Evolutionary conservation across 2,797 vertebrate species (phyloP).

Genomic region (Oreortyx pictus): DNA sequence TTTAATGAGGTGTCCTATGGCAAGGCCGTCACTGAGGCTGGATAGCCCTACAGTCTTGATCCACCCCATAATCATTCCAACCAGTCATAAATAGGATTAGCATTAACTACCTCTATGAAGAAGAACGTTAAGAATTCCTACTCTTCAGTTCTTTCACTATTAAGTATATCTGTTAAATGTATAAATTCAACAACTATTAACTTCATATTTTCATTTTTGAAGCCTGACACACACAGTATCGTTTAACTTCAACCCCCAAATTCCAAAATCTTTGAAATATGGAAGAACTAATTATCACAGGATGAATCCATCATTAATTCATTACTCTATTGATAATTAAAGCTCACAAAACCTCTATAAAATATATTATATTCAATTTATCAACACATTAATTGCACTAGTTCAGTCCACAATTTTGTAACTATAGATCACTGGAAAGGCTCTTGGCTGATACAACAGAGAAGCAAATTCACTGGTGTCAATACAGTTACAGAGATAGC

Average conservation of each 20-base stretch:
- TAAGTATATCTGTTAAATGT: not conserved
- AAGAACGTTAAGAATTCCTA: not conserved
- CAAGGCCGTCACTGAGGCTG: not conserved
- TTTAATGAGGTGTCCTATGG: too few relatives aligned
- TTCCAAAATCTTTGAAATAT: constrained; percentile 14
- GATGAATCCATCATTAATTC: constrained; percentile 9
- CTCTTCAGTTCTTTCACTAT: not conserved
- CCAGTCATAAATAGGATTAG: fast-evolving
- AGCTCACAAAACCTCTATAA: constrained; percentile 7
- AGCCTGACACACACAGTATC: not conserved
- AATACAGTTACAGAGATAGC: not conserved
- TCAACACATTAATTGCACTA: constrained; percentile 22
- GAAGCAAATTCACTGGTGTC: not conserved
- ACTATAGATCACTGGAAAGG: not conserved
- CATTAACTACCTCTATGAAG: not conserved
- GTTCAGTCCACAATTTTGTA: constrained; percentile 14
- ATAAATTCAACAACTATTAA: not conserved
- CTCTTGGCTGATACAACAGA: not conserved
- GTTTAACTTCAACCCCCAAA: not conserved
- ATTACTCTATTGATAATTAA: constrained; percentile 48
- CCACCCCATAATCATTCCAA: not conserved
- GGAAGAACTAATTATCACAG: constrained; percentile 23
- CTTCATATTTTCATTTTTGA: not conserved
- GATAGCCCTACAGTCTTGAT: not conserved
- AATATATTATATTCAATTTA: not conserved